phyloP scores from a whole-genome alignment of 2,113 vertebrate species.

The Bettongia penicillata region DNA sequence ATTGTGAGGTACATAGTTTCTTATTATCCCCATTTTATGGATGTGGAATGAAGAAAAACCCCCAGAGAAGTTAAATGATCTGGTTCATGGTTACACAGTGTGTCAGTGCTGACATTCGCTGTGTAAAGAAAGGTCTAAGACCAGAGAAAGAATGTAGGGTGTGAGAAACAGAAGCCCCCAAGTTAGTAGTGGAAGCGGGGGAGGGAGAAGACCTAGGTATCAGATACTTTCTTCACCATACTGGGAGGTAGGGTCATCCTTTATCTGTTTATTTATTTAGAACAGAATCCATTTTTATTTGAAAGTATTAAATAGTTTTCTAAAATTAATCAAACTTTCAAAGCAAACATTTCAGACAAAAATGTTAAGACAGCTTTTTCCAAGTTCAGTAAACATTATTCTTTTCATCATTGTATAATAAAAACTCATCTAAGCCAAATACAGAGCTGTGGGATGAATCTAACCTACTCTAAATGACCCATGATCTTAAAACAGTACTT shows the following conservation, averaged over 20 bases:
- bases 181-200: neutral
- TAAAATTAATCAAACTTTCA: slow-evolving; percentile 3
- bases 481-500: slow-evolving; percentile 11
- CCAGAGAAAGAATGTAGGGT: neutral
- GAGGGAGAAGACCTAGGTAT: neutral
- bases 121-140: neutral
- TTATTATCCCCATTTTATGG: neutral
- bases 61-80: neutral
- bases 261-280: neutral
- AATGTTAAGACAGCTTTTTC: slow-evolving; percentile 17
- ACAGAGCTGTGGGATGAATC: neutral
- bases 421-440: slow-evolving; percentile 22
- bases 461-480: neutral
- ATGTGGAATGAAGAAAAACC: neutral
- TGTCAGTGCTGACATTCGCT: neutral
- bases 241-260: neutral
- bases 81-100: neutral
- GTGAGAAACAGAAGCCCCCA: neutral
- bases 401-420: slow-evolving; percentile 6
- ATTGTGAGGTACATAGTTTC: neutral
- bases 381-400: neutral
- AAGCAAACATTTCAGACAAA: slow-evolving; percentile 5
- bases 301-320: neutral
- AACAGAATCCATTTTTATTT: neutral
- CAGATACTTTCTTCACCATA: neutral